Conservation (phyloP, 2,888 invertebrate genomes). For the Diogma glabrata region DNA sequence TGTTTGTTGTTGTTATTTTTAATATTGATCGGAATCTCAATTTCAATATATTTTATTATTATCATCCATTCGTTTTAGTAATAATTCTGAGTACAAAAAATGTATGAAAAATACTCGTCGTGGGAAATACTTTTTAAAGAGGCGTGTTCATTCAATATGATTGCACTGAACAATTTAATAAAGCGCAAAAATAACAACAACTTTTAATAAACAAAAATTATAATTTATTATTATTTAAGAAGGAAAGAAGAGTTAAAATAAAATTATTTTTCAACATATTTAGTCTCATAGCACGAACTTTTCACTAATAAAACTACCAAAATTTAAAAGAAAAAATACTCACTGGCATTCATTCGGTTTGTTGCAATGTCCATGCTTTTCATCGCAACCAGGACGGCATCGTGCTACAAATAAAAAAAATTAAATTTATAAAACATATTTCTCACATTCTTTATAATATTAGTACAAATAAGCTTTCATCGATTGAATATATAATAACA, state of each 20-base stretch:
- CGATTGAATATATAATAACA: too few species aligned
- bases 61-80: slow-evolving; percentile 3
- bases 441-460: too few species aligned
- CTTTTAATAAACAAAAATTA: too few species aligned
- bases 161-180: slow-evolving; percentile 12
- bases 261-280: not conserved
- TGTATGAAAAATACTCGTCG: slow-evolving; percentile 9
- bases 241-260: too few species aligned
- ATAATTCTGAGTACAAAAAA: slow-evolving; percentile 1
- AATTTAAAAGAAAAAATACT: slow-evolving; percentile 41
- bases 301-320: not conserved
- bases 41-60: slow-evolving; percentile 7
- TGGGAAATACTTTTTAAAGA: slow-evolving; percentile 15
- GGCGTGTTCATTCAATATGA: slow-evolving; percentile 14
- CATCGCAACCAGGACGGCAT: slow-evolving; percentile 86
- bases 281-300: too few species aligned
- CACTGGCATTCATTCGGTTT: slow-evolving; percentile 93
- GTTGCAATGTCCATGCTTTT: slow-evolving; percentile 80
- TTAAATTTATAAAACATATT: too few species aligned
- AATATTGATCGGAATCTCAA: slow-evolving; percentile 5
- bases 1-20: slow-evolving; percentile 1
- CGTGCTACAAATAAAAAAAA: slow-evolving; percentile 65
- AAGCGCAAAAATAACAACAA: too few species aligned
- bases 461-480: too few species aligned
- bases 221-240: too few species aligned